Conservation (phyloP, 2,888 invertebrate genomes). For the Tenthredo notha region DNA sequence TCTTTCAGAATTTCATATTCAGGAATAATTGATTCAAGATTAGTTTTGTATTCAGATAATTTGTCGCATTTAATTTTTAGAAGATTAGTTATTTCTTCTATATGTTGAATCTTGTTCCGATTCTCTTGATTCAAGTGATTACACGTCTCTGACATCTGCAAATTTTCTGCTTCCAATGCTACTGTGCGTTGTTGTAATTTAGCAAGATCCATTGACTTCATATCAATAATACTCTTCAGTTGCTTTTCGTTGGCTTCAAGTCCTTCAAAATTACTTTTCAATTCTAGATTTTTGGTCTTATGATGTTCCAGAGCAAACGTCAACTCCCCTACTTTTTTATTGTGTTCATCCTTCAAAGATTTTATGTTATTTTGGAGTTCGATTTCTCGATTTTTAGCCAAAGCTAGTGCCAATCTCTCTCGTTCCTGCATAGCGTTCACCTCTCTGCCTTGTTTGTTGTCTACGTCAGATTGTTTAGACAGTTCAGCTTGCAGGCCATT, state of each 20-base stretch:
- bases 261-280: conserved; percentile 68
- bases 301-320: conserved; percentile 62
- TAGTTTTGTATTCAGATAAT: conserved; percentile 76
- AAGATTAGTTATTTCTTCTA: conserved; percentile 70
- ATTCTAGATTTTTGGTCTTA: conserved; percentile 68
- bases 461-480: conserved; percentile 60
- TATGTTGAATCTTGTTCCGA: conserved; percentile 74
- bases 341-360: conserved; percentile 63
- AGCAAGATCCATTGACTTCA: conserved; percentile 72
- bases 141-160: conserved; percentile 73
- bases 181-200: conserved; percentile 75
- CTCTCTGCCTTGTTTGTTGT: conserved; percentile 57
- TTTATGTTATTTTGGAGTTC: conserved; percentile 67
- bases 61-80: conserved; percentile 72
- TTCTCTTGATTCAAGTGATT: conserved; percentile 76
- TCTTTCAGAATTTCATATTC: conserved; percentile 69
- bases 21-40: conserved; percentile 68
- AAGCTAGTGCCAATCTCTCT: conserved; percentile 65
- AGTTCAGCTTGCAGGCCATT: conserved; percentile 66
- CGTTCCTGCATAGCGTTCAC: conserved; percentile 68
- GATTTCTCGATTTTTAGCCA: conserved; percentile 63
- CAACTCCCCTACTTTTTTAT: conserved; percentile 66
- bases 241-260: conserved; percentile 69
- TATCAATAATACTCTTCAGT: conserved; percentile 72
- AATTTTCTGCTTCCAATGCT: conserved; percentile 77